A percentile compares a stretch with the other conserved stretches of the same genome.
Evolutionary conservation across 2,113 vertebrate genomes (phyloP).

Genomic region (Peromyscus maniculatus): DNA sequence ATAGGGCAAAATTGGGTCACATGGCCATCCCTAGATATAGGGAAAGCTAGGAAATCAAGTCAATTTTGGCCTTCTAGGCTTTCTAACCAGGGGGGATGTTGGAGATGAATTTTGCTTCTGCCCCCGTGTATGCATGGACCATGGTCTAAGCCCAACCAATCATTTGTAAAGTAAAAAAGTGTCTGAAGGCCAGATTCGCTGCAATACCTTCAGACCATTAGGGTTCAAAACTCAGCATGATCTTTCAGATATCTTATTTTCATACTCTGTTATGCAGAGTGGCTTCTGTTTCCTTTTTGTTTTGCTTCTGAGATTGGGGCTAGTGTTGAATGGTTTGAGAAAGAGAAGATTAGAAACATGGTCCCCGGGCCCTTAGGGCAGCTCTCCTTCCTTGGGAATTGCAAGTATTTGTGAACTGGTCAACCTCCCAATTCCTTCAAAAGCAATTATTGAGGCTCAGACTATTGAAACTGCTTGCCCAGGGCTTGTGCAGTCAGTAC

Average conservation of each 20-base stretch:
- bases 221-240: not conserved
- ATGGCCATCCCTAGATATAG: not conserved
- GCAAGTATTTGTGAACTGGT: not conserved
- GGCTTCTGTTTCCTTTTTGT: not conserved
- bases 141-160: not conserved
- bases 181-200: not conserved
- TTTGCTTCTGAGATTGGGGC: not conserved
- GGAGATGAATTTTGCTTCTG: not conserved
- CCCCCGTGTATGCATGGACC: not conserved
- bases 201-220: not conserved
- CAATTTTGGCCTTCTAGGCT: not conserved
- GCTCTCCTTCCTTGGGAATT: not conserved
- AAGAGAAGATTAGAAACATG: not conserved
- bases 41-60: not conserved
- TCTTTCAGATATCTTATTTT: not conserved
- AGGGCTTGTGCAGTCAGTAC: not conserved
- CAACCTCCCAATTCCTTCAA: not conserved
- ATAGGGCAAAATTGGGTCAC: not conserved
- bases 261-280: not conserved
- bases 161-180: conserved; percentile 14
- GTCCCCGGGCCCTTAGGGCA: not conserved
- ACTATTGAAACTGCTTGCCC: not conserved
- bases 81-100: not conserved
- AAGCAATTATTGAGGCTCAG: not conserved
- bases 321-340: not conserved